Evolutionary conservation across 2,113 vertebrate genomes (phyloP), one percentile per base, ranked within the genome.

Genomic region (Engraulis encrasicolus): DNA sequence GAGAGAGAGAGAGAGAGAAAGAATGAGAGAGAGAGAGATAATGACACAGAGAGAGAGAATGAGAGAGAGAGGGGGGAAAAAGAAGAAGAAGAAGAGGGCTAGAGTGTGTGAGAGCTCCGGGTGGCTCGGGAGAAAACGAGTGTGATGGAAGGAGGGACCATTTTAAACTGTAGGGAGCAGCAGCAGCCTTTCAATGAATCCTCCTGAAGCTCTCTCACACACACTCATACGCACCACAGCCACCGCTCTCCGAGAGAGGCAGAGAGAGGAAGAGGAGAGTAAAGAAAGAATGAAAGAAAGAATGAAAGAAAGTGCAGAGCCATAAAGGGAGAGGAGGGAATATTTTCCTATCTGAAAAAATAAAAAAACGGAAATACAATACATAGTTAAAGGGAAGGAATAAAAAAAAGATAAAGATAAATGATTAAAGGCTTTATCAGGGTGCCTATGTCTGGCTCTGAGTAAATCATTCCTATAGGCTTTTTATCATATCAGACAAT

Each of bases 161-260:
- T 83, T 96, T 97, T 96, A 93, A 97, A 99, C 98, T 99, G 98
- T 96, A 99, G 98, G 97, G 98, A 97, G 98, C 98, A 99, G 98
- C 96, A 99, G 97, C 96, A 97, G 96, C 95, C 98, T 99, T 98
- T 95, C 95, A 95, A 96, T 97, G 93, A 90, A 85, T 81, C 83
- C 80, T 86, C 40, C 17, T 9, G n/a, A 45, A 71, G 81, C 27
- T n/a, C n/a, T n/a, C n/a, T n/a, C n/a, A 74, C 38, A n/a, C 54
- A 20, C 14, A 36, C 31, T 74, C 14, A 74, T 2, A 31, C 66
- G 3, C 14, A 74, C 27, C 27, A 36, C 3, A 74, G 31, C 12
- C 11, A 74, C 27, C 17, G 66, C 23, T 34, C 27, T 37, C 20
- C 84, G 20, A 40, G 74, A 37, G 87, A 83, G 78, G 82, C 83